A percentile compares a stretch with the other conserved stretches of the same genome.
These are phyloP conservation scores for Microctonus aethiopoides DNA, from an alignment of 2,888 invertebrate genomes.

Conservation along the genomic window DNA sequence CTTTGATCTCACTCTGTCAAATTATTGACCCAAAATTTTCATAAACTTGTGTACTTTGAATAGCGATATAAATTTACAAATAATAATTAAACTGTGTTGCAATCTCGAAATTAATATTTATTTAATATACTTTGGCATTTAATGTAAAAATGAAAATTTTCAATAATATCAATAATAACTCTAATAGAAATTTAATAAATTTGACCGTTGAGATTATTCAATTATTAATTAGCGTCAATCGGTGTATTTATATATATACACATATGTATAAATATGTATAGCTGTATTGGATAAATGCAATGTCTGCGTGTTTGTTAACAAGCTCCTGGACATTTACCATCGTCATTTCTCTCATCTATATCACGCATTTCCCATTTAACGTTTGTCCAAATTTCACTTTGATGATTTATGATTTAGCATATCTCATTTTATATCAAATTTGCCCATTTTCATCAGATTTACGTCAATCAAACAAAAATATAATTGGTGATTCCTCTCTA, in stretches of 20 bases:
- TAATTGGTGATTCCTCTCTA: conserved; percentile 11
- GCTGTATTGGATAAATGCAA: conserved; percentile 27
- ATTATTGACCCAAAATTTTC: background rate
- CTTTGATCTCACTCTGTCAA: background rate
- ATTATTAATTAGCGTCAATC: conserved; percentile 37
- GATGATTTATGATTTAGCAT: conserved; percentile 25
- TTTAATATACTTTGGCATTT: too few species aligned
- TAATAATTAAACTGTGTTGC: too few species aligned
- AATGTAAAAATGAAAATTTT: too few species aligned
- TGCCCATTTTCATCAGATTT: conserved; percentile 5
- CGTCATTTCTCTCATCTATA: conserved; percentile 11
- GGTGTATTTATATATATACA: too few species aligned
- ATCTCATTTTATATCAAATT: background rate
- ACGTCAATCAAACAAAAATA: conserved; percentile 24
- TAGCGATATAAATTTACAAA: too few species aligned
- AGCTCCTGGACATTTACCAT: conserved; percentile 19
- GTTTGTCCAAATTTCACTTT: background rate
- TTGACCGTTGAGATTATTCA: conserved; percentile 34
- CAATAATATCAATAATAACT: too few species aligned
- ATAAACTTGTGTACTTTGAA: too few species aligned
- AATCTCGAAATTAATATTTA: too few species aligned
- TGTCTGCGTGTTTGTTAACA: conserved; percentile 30
- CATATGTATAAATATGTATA: too few species aligned
- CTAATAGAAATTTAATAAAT: conserved; percentile 32
- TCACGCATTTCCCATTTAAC: background rate